These are phyloP conservation scores for Vollenhovia emeryi DNA, from an alignment of 1,140 invertebrate genomes.

Conservation along the genomic window DNA sequence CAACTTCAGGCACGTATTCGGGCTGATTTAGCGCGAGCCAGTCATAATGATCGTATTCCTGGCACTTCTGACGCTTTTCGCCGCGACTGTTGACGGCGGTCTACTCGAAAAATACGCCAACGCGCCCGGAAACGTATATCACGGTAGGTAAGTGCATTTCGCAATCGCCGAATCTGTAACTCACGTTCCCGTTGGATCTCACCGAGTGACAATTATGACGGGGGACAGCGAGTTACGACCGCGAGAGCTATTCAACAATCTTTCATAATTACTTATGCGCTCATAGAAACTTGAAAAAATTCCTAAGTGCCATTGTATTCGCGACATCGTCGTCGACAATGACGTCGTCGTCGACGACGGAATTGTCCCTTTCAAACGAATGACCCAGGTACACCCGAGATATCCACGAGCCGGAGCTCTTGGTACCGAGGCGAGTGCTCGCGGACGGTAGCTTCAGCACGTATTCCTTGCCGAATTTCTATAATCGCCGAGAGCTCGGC, in stretches of 20 bases:
- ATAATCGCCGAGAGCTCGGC: slow-evolving; percentile 74
- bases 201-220: not conserved
- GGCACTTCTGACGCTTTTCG: slow-evolving; percentile 59
- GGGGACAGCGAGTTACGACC: not conserved
- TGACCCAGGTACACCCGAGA: slow-evolving; percentile 81
- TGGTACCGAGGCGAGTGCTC: slow-evolving; percentile 84
- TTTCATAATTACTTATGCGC: not conserved
- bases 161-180: not conserved
- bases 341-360: not conserved
- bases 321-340: not conserved
- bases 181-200: not conserved
- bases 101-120: slow-evolving; percentile 62
- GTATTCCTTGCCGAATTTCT: slow-evolving; percentile 83
- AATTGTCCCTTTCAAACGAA: not conserved
- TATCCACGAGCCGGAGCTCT: slow-evolving; percentile 82
- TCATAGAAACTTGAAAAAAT: not conserved
- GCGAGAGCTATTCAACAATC: not conserved
- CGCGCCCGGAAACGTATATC: slow-evolving; percentile 66
- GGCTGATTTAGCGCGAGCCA: not conserved
- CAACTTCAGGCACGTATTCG: slow-evolving; percentile 47
- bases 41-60: slow-evolving; percentile 65
- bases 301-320: not conserved
- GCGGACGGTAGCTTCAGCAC: slow-evolving; percentile 83
- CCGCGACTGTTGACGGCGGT: slow-evolving; percentile 6
- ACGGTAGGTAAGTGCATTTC: slow-evolving; percentile 75